Evolutionary conservation across 2,888 invertebrate species (phyloP), one percentile per base, ranked within the genome.

Genomic region (Leucophenga montana): DNA sequence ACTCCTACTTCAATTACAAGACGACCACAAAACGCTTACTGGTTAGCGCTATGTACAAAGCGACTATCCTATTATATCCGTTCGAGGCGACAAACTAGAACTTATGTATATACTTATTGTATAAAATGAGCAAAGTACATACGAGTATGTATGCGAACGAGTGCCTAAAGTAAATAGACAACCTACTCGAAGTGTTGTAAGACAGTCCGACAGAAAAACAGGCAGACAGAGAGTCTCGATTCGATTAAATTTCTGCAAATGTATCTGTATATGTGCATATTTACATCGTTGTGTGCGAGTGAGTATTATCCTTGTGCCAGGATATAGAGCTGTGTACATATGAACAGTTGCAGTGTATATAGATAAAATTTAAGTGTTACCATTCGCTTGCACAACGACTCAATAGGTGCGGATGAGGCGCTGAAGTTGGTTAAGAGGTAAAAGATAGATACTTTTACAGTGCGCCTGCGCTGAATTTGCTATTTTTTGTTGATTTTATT

Each of bases 311-410:
- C 16, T 50, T 50, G 50, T n/a, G 50, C 13, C 16, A 16, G 50
- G n/a, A 18, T 50, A 18, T 50, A 18, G n/a, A 18, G n/a, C 16
- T 14, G 54, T 54, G 31, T 39, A 39, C 11, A 39, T 39, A 39
- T 39, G 39, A 3, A 39, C 39, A 39, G 16, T 66, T 54, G 1
- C 11, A 3, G 53, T 73, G 22, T 75, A 75, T 54, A 73, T 69
- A 48, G 16, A 48, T 46, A 64, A 9, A 65, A 68, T 71, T 80
- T 71, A 72, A 78, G 83, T 73, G 80, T 77, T 81, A 79, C 81
- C 78, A 81, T 81, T 81, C 83, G 80, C 80, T 67, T 79, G 78
- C 82, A 83, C 80, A 80, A 78, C 77, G 72, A 77, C 77, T 81
- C 77, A 73, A 70, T 71, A 62, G 71, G 65, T 66, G 71, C 56